Evolutionary conservation across 2,888 invertebrate genomes (phyloP).

Genomic region (Tenthredo distinguenda): DNA sequence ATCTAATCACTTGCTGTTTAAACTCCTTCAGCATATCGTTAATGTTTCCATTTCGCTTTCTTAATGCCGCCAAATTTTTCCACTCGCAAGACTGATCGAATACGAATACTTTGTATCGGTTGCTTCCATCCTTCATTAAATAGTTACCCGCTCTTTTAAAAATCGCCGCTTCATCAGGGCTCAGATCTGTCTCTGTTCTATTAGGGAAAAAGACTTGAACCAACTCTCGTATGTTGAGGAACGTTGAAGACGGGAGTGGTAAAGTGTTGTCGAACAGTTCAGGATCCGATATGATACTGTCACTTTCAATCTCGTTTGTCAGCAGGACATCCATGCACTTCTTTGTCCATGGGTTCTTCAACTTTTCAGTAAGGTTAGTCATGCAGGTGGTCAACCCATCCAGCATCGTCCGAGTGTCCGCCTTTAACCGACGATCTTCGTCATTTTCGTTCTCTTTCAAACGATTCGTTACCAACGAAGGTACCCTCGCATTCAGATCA

Average conservation of each 20-base stretch:
- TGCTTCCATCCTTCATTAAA: not conserved
- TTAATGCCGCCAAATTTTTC: not conserved
- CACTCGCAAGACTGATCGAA: constrained; percentile 40
- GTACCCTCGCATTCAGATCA: not conserved
- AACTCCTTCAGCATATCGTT: not conserved
- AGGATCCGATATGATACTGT: constrained; percentile 7
- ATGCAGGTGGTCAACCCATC: not conserved
- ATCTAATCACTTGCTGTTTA: constrained; percentile 8
- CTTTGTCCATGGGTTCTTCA: not conserved
- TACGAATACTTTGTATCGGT: not conserved
- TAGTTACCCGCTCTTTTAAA: not conserved
- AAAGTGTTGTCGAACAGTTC: constrained; percentile 25
- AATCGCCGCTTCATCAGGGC: not conserved
- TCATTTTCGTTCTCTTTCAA: not conserved
- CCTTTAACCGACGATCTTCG: not conserved
- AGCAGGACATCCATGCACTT: constrained; percentile 1
- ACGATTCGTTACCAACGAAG: not conserved
- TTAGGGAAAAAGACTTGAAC: not conserved
- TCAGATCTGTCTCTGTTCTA: not conserved
- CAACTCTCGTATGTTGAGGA: constrained; percentile 1
- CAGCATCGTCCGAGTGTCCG: not conserved
- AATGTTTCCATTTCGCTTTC: not conserved
- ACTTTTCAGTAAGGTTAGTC: not conserved
- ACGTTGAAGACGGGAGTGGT: not conserved
- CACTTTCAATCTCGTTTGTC: constrained; percentile 12